Conservation (phyloP, 2,113 vertebrate genomes). For the Loxodonta africana region DNA sequence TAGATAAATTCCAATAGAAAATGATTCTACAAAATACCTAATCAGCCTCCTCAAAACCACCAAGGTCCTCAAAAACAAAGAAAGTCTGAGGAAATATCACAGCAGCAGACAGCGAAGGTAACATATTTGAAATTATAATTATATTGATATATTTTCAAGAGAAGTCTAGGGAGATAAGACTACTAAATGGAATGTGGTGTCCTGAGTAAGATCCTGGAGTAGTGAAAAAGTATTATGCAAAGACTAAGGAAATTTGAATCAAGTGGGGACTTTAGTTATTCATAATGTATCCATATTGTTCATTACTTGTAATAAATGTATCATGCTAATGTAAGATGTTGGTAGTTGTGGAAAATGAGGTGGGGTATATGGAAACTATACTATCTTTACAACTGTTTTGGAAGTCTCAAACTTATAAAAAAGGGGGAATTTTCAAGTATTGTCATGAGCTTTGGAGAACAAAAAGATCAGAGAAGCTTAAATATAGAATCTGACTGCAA, state of each 20-base stretch:
- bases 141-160: background rate
- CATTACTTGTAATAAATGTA: background rate
- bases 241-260: background rate
- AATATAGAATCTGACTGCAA: background rate
- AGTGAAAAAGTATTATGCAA: background rate
- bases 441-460: background rate
- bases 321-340: background rate
- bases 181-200: background rate
- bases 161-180: background rate
- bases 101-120: background rate
- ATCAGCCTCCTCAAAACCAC: background rate
- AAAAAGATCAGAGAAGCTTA: background rate
- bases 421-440: background rate
- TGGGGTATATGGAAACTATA: background rate
- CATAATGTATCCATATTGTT: background rate
- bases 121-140: background rate
- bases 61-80: slow-evolving; percentile 1
- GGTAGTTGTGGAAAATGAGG: background rate
- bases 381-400: background rate
- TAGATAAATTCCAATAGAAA: background rate
- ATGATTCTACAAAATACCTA: background rate
- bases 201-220: background rate
- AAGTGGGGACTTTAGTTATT: background rate
- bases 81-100: background rate
- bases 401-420: background rate